A percentile compares a stretch with the other conserved stretches of the same genome.
Evolutionary conservation across 1,140 invertebrate genomes (phyloP).

Genomic region (Matsumurasca onukii): DNA sequence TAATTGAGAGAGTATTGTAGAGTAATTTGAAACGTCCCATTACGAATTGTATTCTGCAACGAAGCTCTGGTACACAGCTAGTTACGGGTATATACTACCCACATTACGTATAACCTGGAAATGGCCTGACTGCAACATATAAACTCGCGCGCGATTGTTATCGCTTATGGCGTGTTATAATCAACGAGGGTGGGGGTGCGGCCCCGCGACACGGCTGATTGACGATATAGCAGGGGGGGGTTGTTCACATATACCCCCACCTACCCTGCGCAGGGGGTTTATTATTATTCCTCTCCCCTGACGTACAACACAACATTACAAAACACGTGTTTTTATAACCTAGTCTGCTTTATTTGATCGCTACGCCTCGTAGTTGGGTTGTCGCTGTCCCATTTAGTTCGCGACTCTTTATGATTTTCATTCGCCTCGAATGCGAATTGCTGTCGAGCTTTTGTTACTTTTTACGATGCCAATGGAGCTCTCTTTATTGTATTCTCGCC

Average conservation of each 20-base stretch:
- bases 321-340: conserved; percentile 23
- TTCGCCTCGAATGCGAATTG: background rate
- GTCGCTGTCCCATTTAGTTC: background rate
- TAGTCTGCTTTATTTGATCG: conserved; percentile 14
- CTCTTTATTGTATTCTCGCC: no score
- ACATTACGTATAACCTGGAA: no score
- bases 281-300: background rate
- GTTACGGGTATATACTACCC: no score
- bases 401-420: conserved; percentile 13
- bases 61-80: no score
- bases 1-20: no score
- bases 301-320: background rate
- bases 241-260: background rate
- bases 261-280: background rate
- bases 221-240: background rate
- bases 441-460: no score
- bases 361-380: background rate
- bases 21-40: no score
- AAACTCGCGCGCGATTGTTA: background rate
- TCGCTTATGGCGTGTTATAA: background rate
- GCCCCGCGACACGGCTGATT: background rate
- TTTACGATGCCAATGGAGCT: no score
- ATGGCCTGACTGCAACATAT: no score
- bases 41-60: no score
- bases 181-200: background rate